These are phyloP conservation scores for Eulithis testata DNA, from an alignment of 2,888 invertebrate genomes.

Conservation along the genomic window DNA sequence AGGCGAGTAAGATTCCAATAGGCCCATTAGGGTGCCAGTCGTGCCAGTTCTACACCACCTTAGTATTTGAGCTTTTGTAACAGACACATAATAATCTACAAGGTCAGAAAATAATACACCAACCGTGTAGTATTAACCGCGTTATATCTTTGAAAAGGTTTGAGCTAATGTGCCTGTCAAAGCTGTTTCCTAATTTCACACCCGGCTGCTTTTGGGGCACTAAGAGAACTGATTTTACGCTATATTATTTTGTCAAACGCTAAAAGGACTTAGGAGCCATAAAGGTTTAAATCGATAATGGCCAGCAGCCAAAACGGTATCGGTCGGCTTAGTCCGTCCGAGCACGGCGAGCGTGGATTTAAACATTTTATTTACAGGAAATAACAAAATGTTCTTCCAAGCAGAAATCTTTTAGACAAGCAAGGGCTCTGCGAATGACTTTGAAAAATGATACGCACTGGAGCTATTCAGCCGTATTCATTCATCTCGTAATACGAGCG, in stretches of 20 bases:
- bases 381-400: conserved; percentile 7
- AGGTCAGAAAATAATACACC: neutral
- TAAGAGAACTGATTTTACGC: conserved; percentile 47
- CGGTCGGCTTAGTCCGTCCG: conserved; percentile 16
- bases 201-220: conserved; percentile 50
- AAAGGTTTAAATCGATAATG: conserved; percentile 38
- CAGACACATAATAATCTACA: too few species aligned
- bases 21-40: neutral
- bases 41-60: neutral
- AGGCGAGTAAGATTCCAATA: neutral
- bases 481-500: conserved; percentile 65
- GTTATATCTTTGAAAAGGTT: conserved; percentile 51
- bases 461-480: conserved; percentile 63
- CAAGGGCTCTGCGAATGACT: conserved; percentile 55
- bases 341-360: conserved; percentile 21
- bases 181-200: conserved; percentile 64
- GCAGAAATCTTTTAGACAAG: conserved; percentile 25
- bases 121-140: conserved; percentile 46
- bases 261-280: conserved; percentile 33
- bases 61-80: too few species aligned
- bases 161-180: conserved; percentile 47
- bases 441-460: conserved; percentile 63
- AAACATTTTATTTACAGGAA: conserved; percentile 17
- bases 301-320: conserved; percentile 29
- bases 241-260: conserved; percentile 41